These are phyloP conservation scores for Coturnix japonica DNA, from an alignment of 2,113 vertebrate genomes.

Conservation along the genomic window DNA sequence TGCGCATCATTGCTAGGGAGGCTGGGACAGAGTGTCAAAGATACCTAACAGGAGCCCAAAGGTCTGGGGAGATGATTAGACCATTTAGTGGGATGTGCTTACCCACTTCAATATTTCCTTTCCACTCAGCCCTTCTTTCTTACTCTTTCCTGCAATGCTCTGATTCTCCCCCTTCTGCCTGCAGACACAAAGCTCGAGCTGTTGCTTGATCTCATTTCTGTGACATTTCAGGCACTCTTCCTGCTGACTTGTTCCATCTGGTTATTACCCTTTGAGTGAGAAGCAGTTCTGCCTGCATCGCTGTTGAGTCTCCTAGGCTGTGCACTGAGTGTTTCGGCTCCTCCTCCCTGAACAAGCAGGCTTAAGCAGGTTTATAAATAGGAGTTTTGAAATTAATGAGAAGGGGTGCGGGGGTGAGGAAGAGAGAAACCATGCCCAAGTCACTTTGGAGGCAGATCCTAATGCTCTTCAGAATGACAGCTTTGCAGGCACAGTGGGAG, in stretches of 20 bases:
- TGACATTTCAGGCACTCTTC: constrained; percentile 71
- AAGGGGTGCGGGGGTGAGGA: constrained; percentile 46
- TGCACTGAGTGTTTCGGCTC: constrained; percentile 2
- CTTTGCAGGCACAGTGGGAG: background rate
- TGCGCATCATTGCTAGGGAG: background rate
- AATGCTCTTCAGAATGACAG: background rate
- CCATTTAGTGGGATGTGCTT: background rate
- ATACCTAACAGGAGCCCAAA: background rate
- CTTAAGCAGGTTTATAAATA: constrained; percentile 69
- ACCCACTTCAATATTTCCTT: background rate
- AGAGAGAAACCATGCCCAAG: constrained; percentile 46
- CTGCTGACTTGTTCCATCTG: constrained; percentile 72
- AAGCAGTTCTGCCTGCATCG: constrained; percentile 58
- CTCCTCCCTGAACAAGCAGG: constrained; percentile 50
- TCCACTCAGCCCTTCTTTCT: constrained; percentile 5
- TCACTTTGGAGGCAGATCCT: constrained; percentile 17
- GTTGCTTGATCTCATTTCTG: constrained; percentile 70
- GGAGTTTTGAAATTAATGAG: constrained; percentile 66
- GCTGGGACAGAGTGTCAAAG: background rate
- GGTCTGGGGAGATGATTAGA: background rate
- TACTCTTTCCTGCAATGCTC: constrained; percentile 15
- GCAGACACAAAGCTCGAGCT: constrained; percentile 58
- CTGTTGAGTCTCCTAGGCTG: constrained; percentile 44
- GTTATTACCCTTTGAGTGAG: constrained; percentile 69
- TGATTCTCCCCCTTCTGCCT: constrained; percentile 50